Conservation (phyloP, 2,797 vertebrate species). For the Poeciliopsis turneri region DNA sequence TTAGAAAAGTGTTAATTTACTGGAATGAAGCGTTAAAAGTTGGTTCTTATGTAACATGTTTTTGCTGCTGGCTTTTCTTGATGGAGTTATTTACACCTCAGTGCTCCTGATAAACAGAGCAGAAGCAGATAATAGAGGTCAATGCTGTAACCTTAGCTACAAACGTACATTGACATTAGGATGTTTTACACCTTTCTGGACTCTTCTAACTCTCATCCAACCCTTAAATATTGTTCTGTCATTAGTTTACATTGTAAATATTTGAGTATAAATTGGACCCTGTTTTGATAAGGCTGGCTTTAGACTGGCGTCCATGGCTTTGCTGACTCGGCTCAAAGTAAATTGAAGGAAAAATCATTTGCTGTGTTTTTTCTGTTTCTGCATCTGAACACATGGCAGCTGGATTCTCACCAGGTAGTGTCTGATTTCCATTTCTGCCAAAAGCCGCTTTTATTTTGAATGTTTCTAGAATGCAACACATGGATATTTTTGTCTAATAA, state of each 20-base stretch:
- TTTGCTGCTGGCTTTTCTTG: slow-evolving; percentile 33
- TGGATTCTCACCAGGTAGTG: neutral
- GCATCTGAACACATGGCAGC: neutral
- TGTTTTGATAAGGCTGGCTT: slow-evolving; percentile 19
- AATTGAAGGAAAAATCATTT: neutral
- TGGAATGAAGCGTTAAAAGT: slow-evolving; percentile 12
- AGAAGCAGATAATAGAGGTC: slow-evolving; percentile 16
- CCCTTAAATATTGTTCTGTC: slow-evolving; percentile 3
- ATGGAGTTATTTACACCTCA: slow-evolving; percentile 28
- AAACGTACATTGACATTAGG: neutral
- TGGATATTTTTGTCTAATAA: slow-evolving; percentile 55
- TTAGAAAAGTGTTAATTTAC: neutral
- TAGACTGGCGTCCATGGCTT: slow-evolving; percentile 45
- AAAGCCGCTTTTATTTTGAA: slow-evolving; percentile 49
- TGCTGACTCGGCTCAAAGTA: neutral
- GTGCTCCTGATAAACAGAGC: slow-evolving; percentile 2
- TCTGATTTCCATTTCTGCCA: slow-evolving; percentile 36
- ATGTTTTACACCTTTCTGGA: slow-evolving; percentile 10
- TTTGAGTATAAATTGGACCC: neutral
- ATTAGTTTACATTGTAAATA: slow-evolving; percentile 61
- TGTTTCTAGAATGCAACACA: slow-evolving; percentile 41
- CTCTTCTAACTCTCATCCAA: slow-evolving; percentile 18
- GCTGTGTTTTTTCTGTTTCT: neutral
- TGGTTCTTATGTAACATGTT: slow-evolving; percentile 28
- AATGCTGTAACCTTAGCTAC: slow-evolving; percentile 5